Base-by-base conservation (phyloP, 1,140 invertebrate species). In the Papilio polyxenes region DNA sequence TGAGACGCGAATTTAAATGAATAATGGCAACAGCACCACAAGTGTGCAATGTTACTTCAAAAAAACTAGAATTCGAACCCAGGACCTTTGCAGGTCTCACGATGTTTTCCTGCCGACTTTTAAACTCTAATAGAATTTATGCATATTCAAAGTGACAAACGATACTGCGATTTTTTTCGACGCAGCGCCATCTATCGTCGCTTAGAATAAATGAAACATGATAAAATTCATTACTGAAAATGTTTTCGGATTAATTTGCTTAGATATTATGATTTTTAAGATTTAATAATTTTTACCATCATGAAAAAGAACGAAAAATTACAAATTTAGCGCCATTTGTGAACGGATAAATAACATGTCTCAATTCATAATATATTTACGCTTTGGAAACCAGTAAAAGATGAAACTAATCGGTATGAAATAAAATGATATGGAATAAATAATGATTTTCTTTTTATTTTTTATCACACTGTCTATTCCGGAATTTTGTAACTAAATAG, bases 61-160 rank as follows among this genome's bases (percentile, higher is more conserved):
- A 72, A 72, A 37, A 37, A 6, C 65, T 72, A 72, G 65, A 72
- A 72, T 72, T 72, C 65, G 65, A 72, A 72, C 65, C 65, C 65
- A 72, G 65, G 65, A 72, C 65, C 65, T 72, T 72, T 7, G 4
- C 5, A 72, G 65, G 65, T 72, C 62, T 69, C 13, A 37, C 65
- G 13, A 72, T 37, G 65, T 15, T 37, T 37, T 72, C 56, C 56
- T 59, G 17, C 6, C 7, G 56, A 59, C 37, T 40, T 37, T 37
- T 72, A 0, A 11, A 15, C 2, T 31, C 15, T 2, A 6, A 7
- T 37, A 72, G 56, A 0, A 40, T 15, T 72, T 15, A 72, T 37
- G 4, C 8, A 15, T 31, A 40, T 15, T 40, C 6, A 15, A 37
- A 31, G 15, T 17, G 31, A 37, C 65, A 72, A 72, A 37, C 65